Evolutionary conservation across 2,797 vertebrate species (phyloP), one percentile per base, ranked within the genome.

Genomic region (Dipus sagitta): DNA sequence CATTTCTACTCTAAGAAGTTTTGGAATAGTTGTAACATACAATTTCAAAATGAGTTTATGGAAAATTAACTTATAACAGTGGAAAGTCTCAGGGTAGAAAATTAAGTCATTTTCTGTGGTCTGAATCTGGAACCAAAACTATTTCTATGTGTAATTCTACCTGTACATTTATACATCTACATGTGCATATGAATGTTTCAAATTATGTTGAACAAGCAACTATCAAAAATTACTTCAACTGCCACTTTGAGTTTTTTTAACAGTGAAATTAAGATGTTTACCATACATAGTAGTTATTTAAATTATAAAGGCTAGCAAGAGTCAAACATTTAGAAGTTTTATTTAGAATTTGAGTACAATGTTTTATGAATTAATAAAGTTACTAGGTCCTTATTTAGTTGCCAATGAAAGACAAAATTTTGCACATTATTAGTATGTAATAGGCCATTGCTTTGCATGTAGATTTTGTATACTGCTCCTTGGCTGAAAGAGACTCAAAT

Each of bases 41-140:
- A 92, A 97, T 97, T 97, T 95, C 95, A 97, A 97, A 98, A 97
- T 95, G 93, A 96, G 94, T 97, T 98, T 97, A 97, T 80, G 94
- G 94, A 96, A 95, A 91, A 96, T 97, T 97, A 97, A 96, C 93
- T 18, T 97, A 87, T 90, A 97, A 96, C 76, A 96, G 96, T 95
- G 93, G 96, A 97, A 97, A 97, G 87, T 96, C 94, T 97, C 95
- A 95, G 92, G 90, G 93, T 96, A 94, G 94, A 95, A 94, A 97
- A 97, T 97, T 92, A 97, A 97, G 93, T 96, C 95, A 96, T 97
- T 97, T 96, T 97, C 71, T 96, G 94, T 96, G 28, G 9, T 97
- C 94, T 93, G 78, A 97, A 97, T 97, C 91, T 97, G 94, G 97
- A 98, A 95, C 96, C 97, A 97, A 97, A 98, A 96, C 0, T 89